These are phyloP conservation scores for Leuciscus waleckii DNA, from an alignment of 2,797 vertebrate species.

Conservation along the genomic window DNA sequence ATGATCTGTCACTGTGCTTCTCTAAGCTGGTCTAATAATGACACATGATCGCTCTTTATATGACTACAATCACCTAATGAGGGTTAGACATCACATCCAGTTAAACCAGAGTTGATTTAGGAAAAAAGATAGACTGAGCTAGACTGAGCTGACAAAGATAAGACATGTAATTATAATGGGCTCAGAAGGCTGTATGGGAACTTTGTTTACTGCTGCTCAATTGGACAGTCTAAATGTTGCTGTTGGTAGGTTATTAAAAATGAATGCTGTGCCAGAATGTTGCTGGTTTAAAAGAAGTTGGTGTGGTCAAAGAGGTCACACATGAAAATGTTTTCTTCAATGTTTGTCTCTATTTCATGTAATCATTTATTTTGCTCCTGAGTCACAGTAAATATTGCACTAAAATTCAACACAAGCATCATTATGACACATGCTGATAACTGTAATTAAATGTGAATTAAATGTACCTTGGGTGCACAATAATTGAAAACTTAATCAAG, in stretches of 20 bases:
- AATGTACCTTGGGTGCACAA: not conserved
- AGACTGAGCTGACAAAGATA: constrained; percentile 26
- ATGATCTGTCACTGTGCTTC: constrained; percentile 42
- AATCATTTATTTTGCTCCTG: not conserved
- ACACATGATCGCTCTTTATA: constrained; percentile 46
- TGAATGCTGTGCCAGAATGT: not conserved
- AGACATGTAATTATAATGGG: constrained; percentile 26
- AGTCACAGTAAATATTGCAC: not conserved
- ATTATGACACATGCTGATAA: constrained; percentile 1
- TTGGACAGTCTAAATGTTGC: not conserved
- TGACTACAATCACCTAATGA: constrained; percentile 51
- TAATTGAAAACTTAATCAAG: not conserved
- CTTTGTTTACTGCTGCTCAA: constrained; percentile 4
- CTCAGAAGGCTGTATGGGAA: not conserved
- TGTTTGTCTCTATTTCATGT: not conserved
- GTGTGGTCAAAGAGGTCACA: not conserved
- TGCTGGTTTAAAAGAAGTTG: not conserved
- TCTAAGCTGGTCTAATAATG: constrained; percentile 59
- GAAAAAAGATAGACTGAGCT: constrained; percentile 24
- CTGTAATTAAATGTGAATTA: not conserved
- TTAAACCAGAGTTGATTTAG: not conserved
- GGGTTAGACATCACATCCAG: constrained; percentile 30
- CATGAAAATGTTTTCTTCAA: not conserved
- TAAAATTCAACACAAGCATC: not conserved
- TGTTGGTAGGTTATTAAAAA: not conserved